Conservation (phyloP, 2,113 vertebrate species). For the Macrotus californicus region DNA sequence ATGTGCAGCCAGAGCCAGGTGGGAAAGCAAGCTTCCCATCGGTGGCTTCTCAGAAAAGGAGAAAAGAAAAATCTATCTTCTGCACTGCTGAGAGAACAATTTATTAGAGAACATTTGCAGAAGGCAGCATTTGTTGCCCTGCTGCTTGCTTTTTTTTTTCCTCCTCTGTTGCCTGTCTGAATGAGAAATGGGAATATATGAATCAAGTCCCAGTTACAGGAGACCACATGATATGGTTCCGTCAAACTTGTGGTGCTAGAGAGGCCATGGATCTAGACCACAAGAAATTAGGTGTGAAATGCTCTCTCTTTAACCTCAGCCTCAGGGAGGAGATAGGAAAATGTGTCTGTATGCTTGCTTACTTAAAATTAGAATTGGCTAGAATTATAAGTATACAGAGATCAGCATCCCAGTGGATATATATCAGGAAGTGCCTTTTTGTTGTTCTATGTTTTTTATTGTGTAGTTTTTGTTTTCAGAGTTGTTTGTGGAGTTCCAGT, state of each 20-base stretch:
- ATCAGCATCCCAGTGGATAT: background rate
- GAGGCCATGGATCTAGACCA: slow-evolving; percentile 75
- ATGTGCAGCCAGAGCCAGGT: slow-evolving; percentile 82
- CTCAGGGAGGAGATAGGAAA: slow-evolving; percentile 60
- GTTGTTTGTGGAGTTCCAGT: background rate
- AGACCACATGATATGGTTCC: slow-evolving; percentile 77
- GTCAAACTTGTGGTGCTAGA: slow-evolving; percentile 75
- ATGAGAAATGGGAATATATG: slow-evolving; percentile 90
- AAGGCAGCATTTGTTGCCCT: slow-evolving; percentile 92
- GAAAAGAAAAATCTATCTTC: slow-evolving; percentile 90
- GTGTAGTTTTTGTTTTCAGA: background rate
- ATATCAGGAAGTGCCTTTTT: background rate
- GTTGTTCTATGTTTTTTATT: background rate
- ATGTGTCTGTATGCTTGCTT: slow-evolving; percentile 68
- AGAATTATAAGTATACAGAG: slow-evolving; percentile 17
- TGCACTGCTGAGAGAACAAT: slow-evolving; percentile 91
- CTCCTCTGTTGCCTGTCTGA: slow-evolving; percentile 86
- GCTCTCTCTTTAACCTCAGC: slow-evolving; percentile 73
- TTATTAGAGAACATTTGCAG: slow-evolving; percentile 92
- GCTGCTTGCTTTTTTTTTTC: slow-evolving; percentile 82
- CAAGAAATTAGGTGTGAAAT: slow-evolving; percentile 73
- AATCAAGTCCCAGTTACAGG: slow-evolving; percentile 82
- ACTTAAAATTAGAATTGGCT: slow-evolving; percentile 61
- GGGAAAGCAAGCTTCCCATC: slow-evolving; percentile 78
- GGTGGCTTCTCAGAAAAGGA: slow-evolving; percentile 75